Conservation (phyloP, 2,797 vertebrate genomes). For the Spea hammondii region DNA sequence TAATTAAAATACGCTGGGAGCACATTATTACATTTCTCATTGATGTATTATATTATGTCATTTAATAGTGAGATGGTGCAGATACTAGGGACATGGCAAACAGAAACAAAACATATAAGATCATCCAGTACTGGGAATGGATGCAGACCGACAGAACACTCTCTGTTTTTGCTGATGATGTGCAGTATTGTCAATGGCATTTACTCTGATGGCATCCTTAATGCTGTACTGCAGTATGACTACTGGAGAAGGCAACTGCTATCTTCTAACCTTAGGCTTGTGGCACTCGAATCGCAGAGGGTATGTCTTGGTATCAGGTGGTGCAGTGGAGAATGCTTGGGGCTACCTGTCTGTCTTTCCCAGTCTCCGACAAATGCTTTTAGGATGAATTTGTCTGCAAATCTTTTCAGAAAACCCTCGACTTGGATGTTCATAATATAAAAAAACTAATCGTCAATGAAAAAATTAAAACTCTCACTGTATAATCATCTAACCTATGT, state of each 20-base stretch:
- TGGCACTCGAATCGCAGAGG: conserved; percentile 23
- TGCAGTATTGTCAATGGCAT: conserved; percentile 43
- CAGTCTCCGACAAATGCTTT: conserved; percentile 29
- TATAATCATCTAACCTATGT: too few relatives aligned
- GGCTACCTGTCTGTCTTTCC: conserved; percentile 46
- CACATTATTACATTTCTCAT: conserved; percentile 1
- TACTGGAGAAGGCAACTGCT: conserved; percentile 16
- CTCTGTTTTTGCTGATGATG: conserved; percentile 25
- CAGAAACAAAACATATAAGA: conserved; percentile 10
- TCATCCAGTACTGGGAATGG: conserved; percentile 31
- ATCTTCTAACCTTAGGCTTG: conserved; percentile 48
- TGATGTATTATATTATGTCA: conserved; percentile 20
- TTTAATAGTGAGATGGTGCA: background rate
- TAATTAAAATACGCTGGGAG: background rate
- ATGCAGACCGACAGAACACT: conserved; percentile 35
- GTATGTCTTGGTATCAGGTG: conserved; percentile 44
- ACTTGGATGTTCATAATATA: background rate
- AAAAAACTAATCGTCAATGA: too few relatives aligned
- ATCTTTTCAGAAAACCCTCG: conserved; percentile 9
- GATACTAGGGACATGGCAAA: conserved; percentile 11
- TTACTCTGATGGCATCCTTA: conserved; percentile 27
- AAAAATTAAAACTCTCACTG: too few relatives aligned
- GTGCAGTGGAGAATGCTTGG: conserved; percentile 19
- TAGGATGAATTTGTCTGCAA: conserved; percentile 16
- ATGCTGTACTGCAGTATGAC: conserved; percentile 22